These are phyloP conservation scores for Numida meleagris DNA, from an alignment of 2,113 vertebrate genomes.

Conservation along the genomic window DNA sequence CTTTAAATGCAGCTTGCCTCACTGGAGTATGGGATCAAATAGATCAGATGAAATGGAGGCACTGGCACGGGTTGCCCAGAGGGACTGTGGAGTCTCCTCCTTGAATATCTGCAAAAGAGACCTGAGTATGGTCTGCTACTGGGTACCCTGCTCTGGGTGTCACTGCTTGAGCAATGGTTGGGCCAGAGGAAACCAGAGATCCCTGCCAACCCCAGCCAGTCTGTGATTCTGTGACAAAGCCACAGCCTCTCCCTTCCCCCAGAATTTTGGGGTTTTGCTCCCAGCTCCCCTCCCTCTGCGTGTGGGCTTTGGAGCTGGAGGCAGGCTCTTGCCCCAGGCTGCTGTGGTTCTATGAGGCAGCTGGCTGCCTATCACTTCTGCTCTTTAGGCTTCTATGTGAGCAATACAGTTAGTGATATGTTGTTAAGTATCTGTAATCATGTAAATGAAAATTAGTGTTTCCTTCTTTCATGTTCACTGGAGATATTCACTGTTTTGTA, in stretches of 20 bases:
- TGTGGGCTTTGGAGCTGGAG: background rate
- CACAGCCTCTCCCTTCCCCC: background rate
- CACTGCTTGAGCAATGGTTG: background rate
- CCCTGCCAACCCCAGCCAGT: background rate
- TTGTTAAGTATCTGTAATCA: background rate
- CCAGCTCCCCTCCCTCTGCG: background rate
- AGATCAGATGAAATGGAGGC: background rate
- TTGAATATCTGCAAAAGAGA: background rate
- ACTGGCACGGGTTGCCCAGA: background rate
- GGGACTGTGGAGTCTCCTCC: background rate
- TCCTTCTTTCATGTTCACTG: background rate
- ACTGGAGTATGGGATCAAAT: background rate
- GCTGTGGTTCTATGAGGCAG: background rate
- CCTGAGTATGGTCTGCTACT: background rate
- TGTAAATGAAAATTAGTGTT: background rate
- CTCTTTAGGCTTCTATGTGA: background rate
- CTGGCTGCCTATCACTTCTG: background rate
- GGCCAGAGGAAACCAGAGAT: background rate
- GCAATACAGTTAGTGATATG: background rate
- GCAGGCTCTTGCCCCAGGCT: background rate
- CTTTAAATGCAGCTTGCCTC: background rate
- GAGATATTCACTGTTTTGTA: fast-evolving
- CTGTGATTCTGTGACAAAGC: background rate
- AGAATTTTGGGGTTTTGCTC: background rate
- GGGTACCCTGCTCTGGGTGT: background rate